Conservation (phyloP, 2,797 vertebrate genomes). For the Macroramphosus scolopax region DNA sequence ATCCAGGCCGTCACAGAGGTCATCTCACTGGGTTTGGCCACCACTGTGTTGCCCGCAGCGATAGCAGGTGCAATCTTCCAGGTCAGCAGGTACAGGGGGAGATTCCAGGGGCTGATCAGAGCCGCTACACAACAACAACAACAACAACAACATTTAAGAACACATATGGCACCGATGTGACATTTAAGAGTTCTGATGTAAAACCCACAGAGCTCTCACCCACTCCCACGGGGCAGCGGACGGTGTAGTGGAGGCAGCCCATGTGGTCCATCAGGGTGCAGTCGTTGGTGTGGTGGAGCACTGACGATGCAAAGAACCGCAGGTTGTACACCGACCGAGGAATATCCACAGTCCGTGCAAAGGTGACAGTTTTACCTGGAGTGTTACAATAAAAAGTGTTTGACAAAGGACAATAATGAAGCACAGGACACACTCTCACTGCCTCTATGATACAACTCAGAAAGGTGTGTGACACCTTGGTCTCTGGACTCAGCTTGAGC, state of each 20-base stretch:
- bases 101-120: slow-evolving; percentile 96
- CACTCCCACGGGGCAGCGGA: slow-evolving; percentile 87
- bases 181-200: neutral
- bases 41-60: slow-evolving; percentile 90
- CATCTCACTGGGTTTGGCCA: slow-evolving; percentile 98
- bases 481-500: slow-evolving; percentile 93
- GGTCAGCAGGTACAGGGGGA: slow-evolving; percentile 92
- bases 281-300: slow-evolving; percentile 86
- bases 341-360: slow-evolving; percentile 88
- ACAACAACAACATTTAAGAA: slow-evolving; percentile 4
- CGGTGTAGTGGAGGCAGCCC: slow-evolving; percentile 88
- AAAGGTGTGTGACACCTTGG: slow-evolving; percentile 81
- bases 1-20: slow-evolving; percentile 97
- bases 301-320: slow-evolving; percentile 90
- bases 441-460: too few relatives aligned
- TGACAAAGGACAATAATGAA: neutral
- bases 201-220: slow-evolving; percentile 72
- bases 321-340: slow-evolving; percentile 88
- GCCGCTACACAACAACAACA: slow-evolving; percentile 88
- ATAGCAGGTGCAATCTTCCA: slow-evolving; percentile 98
- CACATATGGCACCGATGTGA: too few relatives aligned
- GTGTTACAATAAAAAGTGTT: neutral
- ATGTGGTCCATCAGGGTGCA: slow-evolving; percentile 86
- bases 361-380: slow-evolving; percentile 87
- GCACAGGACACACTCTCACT: too few relatives aligned